Evolutionary conservation across 1,140 invertebrate species (phyloP).

Genomic region (Calephelis nemesis): DNA sequence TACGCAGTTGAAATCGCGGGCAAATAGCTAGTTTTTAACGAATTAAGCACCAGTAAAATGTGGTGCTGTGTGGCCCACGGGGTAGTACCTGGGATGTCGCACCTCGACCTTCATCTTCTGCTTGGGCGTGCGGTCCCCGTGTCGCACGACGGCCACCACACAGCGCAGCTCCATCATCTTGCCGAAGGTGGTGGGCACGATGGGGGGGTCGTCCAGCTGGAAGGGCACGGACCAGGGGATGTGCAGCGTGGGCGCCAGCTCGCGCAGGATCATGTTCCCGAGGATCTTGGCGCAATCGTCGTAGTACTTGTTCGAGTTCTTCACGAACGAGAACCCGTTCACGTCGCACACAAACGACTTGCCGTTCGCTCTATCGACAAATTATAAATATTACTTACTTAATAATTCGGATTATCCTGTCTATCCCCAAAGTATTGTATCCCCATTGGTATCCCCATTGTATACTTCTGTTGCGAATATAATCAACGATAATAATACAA

Average conservation of each 20-base stretch:
- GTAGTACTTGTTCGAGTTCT: constrained; percentile 99
- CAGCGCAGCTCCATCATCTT: constrained; percentile 99
- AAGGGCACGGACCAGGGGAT: constrained; percentile 98
- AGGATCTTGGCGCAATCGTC: constrained; percentile 99
- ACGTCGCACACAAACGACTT: constrained; percentile 99
- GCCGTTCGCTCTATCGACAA: constrained; percentile 90
- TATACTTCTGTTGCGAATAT: too few species aligned
- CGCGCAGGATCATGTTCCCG: constrained; percentile 94
- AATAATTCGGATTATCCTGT: constrained; percentile 22
- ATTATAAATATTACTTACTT: constrained; percentile 34
- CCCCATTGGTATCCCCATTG: too few species aligned
- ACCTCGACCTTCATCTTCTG: constrained; percentile 99
- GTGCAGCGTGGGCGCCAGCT: constrained; percentile 95
- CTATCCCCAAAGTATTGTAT: too few species aligned
- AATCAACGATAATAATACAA: too few species aligned
- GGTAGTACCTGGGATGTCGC: constrained; percentile 92
- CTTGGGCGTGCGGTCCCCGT: constrained; percentile 99
- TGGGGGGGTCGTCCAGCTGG: constrained; percentile 98
- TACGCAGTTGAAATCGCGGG: too few species aligned
- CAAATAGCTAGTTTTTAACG: too few species aligned
- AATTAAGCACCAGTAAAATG: too few species aligned
- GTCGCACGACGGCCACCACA: constrained; percentile 98
- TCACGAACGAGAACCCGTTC: constrained; percentile 99
- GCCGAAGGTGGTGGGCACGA: constrained; percentile 99
- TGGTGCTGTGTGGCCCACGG: too few species aligned